Base-by-base conservation (phyloP, 2,113 vertebrate species). In the Nothobranchius kuhntae region DNA sequence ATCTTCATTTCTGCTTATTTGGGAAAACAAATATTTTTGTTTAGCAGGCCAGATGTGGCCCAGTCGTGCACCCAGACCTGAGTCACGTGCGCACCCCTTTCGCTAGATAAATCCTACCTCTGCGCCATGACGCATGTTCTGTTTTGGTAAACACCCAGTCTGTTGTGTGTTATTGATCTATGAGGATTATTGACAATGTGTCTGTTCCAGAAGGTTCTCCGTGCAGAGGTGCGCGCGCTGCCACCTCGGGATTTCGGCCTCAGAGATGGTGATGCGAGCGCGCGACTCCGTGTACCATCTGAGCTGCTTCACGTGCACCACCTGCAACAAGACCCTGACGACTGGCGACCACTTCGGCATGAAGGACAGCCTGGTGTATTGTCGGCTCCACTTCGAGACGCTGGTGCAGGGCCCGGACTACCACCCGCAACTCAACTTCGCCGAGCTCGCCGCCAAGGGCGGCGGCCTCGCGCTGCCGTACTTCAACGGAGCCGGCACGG, bases 191-290 rank as follows among this genome's bases (percentile, higher is more conserved):
- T 91, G 86, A 92, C 87, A 53, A 24, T 77, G 21, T 71, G 71
- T 93, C 81, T 94, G 94, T 92, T 95, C 89, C 95, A 99, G 97
- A 96, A 98, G 97, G 96, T 99, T 99, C 95, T 98, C 97, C 84
- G 96, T 98, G 95, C 98, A 99, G 95, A 96, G 98, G 93, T 99
- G 98, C 94, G 96, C 98, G 90, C 97, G 98, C 93, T 99, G 98
- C 94, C 97, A 98, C 95, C 96, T 99, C 92, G 98, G 98, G 86
- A 99, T 99, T 79, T 98, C 98, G 21, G 96, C 98, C 81, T 98
- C 97, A 4, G 98, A 99, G 89, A 98, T 99, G 97, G 98, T 99
- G 85, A 99, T 99, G 98, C 94, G 98, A 61, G 98, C 98, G 65
- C 94, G 97, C 84, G 98, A 98, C 87, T 96, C 96, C n/a, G 98